phyloP scores from a whole-genome alignment of 2,113 vertebrate genomes.

The Plecotus auritus region DNA sequence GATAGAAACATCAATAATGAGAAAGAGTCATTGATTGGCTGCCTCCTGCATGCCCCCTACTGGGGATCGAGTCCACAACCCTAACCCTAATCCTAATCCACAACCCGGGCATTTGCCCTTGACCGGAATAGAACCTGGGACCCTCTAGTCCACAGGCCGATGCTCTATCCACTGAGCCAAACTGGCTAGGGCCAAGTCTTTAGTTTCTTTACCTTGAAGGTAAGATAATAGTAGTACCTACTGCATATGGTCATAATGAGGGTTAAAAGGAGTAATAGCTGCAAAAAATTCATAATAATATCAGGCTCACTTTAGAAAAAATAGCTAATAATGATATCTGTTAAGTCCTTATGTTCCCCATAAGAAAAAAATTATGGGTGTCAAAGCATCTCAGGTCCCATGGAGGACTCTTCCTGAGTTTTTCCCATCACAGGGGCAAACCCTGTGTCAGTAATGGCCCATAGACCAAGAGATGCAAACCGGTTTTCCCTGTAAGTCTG shows the following conservation, averaged over 20 bases:
- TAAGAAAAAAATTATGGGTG: not conserved
- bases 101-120: no score
- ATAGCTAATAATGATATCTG: not conserved
- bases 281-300: not conserved
- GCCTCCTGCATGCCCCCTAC: no score
- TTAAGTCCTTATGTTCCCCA: not conserved
- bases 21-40: no score
- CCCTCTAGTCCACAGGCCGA: no score
- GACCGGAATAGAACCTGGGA: no score
- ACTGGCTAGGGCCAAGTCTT: no score
- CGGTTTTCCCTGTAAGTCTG: not conserved
- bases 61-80: no score
- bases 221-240: not conserved
- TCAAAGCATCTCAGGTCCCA: not conserved
- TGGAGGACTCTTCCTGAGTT: not conserved
- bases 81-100: no score
- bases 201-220: not conserved
- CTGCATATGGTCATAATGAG: not conserved
- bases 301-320: slow-evolving; percentile 25
- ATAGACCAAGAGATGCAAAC: not conserved
- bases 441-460: not conserved
- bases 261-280: not conserved
- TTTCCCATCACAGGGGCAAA: not conserved
- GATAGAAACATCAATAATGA: no score
- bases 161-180: no score